Evolutionary conservation across 2,113 vertebrate genomes (phyloP).

Genomic region (Puma concolor): DNA sequence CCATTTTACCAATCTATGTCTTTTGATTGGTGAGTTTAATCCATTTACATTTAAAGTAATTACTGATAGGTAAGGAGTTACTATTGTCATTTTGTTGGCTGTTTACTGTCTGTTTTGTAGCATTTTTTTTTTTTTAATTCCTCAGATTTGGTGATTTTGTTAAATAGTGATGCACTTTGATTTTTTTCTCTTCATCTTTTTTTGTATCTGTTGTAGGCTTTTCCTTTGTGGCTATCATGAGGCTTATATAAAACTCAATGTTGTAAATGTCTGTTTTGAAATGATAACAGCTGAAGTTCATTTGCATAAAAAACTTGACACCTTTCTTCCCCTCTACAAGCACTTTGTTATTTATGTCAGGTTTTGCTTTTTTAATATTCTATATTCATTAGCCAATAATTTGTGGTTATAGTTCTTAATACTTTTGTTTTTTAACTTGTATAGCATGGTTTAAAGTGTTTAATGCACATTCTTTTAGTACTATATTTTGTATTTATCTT

Average conservation of each 20-base stretch:
- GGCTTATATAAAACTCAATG: not conserved
- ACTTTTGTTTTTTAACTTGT: not conserved
- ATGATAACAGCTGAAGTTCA: not conserved
- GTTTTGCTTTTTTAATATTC: not conserved
- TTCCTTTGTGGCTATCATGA: not conserved
- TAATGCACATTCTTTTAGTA: not conserved
- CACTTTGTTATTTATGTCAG: not conserved
- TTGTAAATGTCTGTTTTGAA: not conserved
- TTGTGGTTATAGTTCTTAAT: not conserved
- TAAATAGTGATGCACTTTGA: not conserved
- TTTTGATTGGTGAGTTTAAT: not conserved
- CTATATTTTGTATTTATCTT: not conserved
- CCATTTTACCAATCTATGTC: not conserved
- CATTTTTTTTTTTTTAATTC: not conserved
- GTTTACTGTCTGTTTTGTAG: not conserved
- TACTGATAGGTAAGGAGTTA: not conserved
- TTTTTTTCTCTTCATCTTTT: not conserved
- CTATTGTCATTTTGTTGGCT: not conserved
- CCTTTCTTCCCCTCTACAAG: not conserved
- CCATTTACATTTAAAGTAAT: not conserved
- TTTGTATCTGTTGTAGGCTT: not conserved
- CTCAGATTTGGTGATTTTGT: not conserved
- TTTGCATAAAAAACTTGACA: not conserved
- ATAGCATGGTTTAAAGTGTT: not conserved
- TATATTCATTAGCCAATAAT: not conserved